phyloP scores from a whole-genome alignment of 1,140 invertebrate species.

The Drosophila yakuba region DNA sequence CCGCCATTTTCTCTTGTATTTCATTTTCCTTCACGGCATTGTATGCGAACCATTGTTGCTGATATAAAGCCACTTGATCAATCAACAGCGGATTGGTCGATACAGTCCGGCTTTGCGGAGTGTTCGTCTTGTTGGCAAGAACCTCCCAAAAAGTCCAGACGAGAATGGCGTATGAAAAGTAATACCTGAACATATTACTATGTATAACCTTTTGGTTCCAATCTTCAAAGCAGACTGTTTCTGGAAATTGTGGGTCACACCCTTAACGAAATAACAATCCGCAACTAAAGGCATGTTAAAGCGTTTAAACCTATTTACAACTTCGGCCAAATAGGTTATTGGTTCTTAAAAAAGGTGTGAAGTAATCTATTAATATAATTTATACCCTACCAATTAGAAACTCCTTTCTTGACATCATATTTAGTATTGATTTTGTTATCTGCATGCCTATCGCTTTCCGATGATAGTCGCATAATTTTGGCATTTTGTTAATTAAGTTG shows the following conservation, averaged over 20 bases:
- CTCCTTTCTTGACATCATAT: too few relatives aligned
- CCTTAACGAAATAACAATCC: not conserved
- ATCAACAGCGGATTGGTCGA: too few relatives aligned
- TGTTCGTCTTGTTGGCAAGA: too few relatives aligned
- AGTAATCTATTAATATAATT: too few relatives aligned
- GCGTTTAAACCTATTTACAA: not conserved
- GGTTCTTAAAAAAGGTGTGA: too few relatives aligned
- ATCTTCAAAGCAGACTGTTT: not conserved
- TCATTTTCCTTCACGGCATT: not conserved
- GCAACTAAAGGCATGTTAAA: not conserved
- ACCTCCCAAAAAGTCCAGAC: not conserved
- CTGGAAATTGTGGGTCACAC: not conserved
- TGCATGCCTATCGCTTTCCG: not conserved
- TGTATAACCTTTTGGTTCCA: not conserved
- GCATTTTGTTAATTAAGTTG: conserved; percentile 49
- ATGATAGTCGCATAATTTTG: conserved; percentile 27
- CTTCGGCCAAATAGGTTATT: too few relatives aligned
- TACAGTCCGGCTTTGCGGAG: too few relatives aligned
- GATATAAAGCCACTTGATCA: not conserved
- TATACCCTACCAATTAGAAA: too few relatives aligned
- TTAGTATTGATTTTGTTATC: not conserved
- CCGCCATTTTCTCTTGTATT: not conserved
- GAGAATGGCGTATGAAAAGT: not conserved
- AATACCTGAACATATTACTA: not conserved
- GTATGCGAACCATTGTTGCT: not conserved